These are phyloP conservation scores for Heliornis fulica DNA, from an alignment of 2,113 vertebrate species.

Conservation along the genomic window DNA sequence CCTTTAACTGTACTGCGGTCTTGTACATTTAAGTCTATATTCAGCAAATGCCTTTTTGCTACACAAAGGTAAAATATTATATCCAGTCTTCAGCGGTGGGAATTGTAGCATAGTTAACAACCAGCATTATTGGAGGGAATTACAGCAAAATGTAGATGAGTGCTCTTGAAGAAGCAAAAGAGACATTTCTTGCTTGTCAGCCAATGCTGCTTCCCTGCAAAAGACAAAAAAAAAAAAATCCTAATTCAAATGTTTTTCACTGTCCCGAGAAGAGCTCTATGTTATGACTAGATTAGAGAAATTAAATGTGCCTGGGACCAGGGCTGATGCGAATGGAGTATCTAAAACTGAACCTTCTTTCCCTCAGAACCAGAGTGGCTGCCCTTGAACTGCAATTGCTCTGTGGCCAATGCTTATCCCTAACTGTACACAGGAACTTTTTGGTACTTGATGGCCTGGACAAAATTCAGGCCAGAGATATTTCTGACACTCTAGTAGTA, in stretches of 20 bases:
- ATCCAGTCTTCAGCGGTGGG: background rate
- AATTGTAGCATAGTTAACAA: background rate
- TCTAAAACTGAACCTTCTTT: background rate
- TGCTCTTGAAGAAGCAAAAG: background rate
- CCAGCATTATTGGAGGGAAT: background rate
- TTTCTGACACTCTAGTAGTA: background rate
- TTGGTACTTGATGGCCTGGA: background rate
- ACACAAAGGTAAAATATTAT: background rate
- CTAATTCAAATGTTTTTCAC: accelerated
- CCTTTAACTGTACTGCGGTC: background rate
- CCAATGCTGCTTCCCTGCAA: background rate
- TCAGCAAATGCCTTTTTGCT: background rate
- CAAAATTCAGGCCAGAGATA: background rate
- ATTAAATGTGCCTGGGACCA: background rate
- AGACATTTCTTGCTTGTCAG: background rate
- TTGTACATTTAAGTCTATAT: background rate
- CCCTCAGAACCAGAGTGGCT: background rate
- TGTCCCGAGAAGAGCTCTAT: background rate
- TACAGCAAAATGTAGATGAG: background rate
- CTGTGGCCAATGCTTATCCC: background rate
- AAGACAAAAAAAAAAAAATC: background rate
- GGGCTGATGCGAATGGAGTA: background rate
- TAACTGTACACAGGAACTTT: background rate
- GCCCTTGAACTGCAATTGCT: background rate
- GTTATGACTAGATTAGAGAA: background rate